A percentile compares a stretch with the other conserved stretches of the same genome.
These are phyloP conservation scores for Pardosa pseudoannulata DNA, from an alignment of 2,888 invertebrate species.

Conservation along the genomic window DNA sequence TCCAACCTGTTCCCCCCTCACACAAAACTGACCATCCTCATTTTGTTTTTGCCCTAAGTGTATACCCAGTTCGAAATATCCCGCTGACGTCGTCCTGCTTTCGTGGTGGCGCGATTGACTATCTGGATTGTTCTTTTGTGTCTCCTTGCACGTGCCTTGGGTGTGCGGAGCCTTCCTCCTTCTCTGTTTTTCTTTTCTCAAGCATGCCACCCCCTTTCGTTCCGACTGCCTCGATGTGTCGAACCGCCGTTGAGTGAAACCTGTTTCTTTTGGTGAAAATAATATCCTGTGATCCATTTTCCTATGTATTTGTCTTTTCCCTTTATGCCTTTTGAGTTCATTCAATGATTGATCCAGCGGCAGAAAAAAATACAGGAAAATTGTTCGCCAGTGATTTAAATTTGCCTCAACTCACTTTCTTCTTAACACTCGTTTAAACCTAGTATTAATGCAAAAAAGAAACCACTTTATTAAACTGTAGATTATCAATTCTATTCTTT, in stretches of 20 bases:
- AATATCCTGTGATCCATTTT: background rate
- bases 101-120: conserved; percentile 49
- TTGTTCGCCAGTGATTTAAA: no score
- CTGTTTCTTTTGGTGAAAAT: conserved; percentile 5
- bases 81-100: conserved; percentile 46
- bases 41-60: background rate
- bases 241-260: conserved; percentile 37
- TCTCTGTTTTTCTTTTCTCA: conserved; percentile 29
- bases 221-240: conserved; percentile 63
- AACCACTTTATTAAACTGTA: no score
- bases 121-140: conserved; percentile 15
- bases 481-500: no score
- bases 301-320: background rate
- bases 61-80: background rate
- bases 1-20: no score
- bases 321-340: background rate
- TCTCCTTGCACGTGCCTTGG: conserved; percentile 69
- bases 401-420: no score
- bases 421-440: no score
- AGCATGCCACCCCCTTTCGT: conserved; percentile 41
- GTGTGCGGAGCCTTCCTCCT: conserved; percentile 45
- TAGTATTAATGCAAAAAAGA: no score
- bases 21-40: background rate
- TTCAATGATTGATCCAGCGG: no score
- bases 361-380: no score